Evolutionary conservation across 2,113 vertebrate species (phyloP).

Genomic region (Neogale vison): DNA sequence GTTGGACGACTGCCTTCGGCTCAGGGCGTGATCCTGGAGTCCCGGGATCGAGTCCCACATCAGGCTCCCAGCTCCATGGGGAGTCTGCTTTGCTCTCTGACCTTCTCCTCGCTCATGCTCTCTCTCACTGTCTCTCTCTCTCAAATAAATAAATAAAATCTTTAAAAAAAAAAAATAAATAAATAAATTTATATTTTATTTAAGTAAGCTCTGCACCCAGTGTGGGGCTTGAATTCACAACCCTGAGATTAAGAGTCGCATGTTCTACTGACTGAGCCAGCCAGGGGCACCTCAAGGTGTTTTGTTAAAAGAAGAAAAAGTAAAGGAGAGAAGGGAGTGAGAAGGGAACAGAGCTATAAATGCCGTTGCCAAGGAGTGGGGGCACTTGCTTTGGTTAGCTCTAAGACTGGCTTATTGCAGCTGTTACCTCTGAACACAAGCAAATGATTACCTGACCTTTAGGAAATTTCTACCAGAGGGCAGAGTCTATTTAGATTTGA

Average conservation of each 20-base stretch:
- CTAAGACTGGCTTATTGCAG: not conserved
- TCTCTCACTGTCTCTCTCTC: too few species aligned
- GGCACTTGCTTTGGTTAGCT: slow-evolving; percentile 1
- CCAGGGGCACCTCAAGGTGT: not conserved
- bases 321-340: not conserved
- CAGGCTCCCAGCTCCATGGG: too few species aligned
- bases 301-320: not conserved
- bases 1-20: too few species aligned
- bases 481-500: slow-evolving; percentile 10
- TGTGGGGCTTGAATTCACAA: not conserved
- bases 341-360: not conserved
- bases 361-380: not conserved
- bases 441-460: slow-evolving; percentile 17
- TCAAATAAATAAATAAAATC: too few species aligned
- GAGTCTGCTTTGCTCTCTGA: too few species aligned
- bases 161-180: too few species aligned
- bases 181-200: not conserved
- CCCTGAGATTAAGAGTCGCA: not conserved
- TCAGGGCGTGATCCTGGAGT: too few species aligned
- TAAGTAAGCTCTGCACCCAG: not conserved
- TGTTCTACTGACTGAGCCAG: not conserved
- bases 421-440: not conserved
- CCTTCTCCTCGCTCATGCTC: too few species aligned
- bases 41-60: too few species aligned
- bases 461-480: slow-evolving; percentile 40